Base-by-base conservation (phyloP, 2,888 invertebrate species). In the Diplazon laetatorius region DNA sequence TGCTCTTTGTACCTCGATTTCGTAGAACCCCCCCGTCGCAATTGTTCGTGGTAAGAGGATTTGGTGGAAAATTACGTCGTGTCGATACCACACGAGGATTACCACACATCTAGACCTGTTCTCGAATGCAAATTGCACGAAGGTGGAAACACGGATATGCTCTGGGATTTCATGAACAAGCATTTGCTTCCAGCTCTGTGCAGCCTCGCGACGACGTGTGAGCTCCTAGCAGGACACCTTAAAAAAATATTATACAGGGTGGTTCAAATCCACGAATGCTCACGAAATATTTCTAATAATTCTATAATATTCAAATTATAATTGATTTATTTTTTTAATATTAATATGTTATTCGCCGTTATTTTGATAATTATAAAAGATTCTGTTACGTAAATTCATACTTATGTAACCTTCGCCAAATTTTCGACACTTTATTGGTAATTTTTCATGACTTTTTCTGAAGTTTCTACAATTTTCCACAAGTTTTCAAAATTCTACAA, bases 61-160 rank as follows among this genome's bases (percentile, higher is more conserved):
- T 76, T 30, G 63, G 63, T 69, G 63, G 48, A 42, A 18, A 55
- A 46, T 46, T 57, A n/a, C 30, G 37, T 20, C 35, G 35, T 42
- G 50, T 66, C 25, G 66, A 60, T 10, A 48, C 42, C 42, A 55
- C 22, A 50, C 35, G 9, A 48, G 20, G 48, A 35, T 39, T 9
- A 25, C 50, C 16, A n/a, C n/a, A n/a, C n/a, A 65, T 72, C 42
- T 65, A 10, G 48, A n/a, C n/a, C 55, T 55, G 48, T 57, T 63
- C 37, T 30, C 48, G 63, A 63, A 70, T 70, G 39, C 48, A 76
- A 76, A 76, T 70, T 39, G 63, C 14, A 39, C 48, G 20, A 30
- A 60, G 50, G 14, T 37, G 60, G 52, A 62, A 57, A 69, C 48
- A 63, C 25, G n/a, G 52, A 62, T 55, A 63, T 70, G 35, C 39